Evolutionary conservation across 1,140 invertebrate species (phyloP), one percentile per base, ranked within the genome.

Genomic region (Drosophila tani): DNA sequence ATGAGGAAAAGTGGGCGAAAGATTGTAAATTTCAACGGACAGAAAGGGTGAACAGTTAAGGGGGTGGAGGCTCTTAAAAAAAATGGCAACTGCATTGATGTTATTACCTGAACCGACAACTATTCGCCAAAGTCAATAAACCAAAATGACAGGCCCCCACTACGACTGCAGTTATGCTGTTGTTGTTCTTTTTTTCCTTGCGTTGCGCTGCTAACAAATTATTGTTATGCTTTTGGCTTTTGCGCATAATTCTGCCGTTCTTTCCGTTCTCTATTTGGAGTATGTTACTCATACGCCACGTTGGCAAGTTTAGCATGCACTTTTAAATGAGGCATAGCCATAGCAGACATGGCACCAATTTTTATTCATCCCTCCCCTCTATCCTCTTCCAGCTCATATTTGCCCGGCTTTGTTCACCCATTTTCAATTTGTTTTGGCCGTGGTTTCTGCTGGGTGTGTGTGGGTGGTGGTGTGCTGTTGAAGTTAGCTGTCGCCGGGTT

Each of bases 31-130:
- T 75, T 75, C 17, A 8, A 19, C 11, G 38, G 32, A 17, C 11
- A 14, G 50, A 2, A 32, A 9, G 57, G 41, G 40, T 19, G 24
- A 27, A 15, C 19, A 32, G 43, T 43, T 45, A 24, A 43, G 51
- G 56, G 49, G 60, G 67, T 59, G 47, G 62, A 17, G 40, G 21
- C 43, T 15, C 19, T 14, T 40, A 15, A 27, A 90, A 90, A 90
- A 90, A 90, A 90, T 90, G 86, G 85, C 85, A 90, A 90, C 85
- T 90, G 85, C 85, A 90, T 90, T 79, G 85, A 90, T 90, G 86
- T 90, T 90, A 90, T 90, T 90, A 90, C 86, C 86, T 88, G 66
- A 46, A 73, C 86, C 76, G 86, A 78, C 86, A 90, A 88, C 86
- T 90, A 88, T 90, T 85, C 81, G 85, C 81, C 71, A 88, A 85